phyloP scores from a whole-genome alignment of 2,113 vertebrate species.

The Indicator indicator region DNA sequence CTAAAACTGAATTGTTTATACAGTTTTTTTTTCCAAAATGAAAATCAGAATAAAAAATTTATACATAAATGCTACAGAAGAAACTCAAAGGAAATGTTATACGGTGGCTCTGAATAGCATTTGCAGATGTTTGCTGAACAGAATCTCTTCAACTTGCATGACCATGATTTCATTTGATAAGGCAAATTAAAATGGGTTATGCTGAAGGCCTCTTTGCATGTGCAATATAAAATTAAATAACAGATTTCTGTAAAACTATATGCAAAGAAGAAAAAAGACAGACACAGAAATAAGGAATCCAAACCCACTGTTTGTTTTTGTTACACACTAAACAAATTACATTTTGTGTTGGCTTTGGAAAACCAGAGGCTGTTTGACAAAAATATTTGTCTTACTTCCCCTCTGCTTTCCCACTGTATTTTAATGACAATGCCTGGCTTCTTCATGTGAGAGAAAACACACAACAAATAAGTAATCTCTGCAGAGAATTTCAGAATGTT shows the following conservation, averaged over 20 bases:
- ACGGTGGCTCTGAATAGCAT: neutral
- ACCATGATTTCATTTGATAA: constrained; percentile 48
- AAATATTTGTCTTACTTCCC: constrained; percentile 22
- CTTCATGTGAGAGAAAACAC: neutral
- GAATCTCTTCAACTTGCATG: constrained; percentile 40
- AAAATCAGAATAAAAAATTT: constrained; percentile 14
- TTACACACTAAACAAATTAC: constrained; percentile 1
- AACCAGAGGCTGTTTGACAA: neutral
- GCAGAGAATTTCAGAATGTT: neutral
- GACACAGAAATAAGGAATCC: constrained; percentile 13
- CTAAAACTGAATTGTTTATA: neutral
- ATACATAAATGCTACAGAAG: constrained; percentile 15
- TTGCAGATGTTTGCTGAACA: constrained; percentile 52
- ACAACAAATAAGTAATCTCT: neutral
- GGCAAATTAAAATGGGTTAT: constrained; percentile 24
- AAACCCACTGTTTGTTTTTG: constrained; percentile 27
- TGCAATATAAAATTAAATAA: constrained; percentile 46
- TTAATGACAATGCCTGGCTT: constrained; percentile 16
- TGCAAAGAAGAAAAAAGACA: constrained; percentile 48
- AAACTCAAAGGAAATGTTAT: constrained; percentile 49
- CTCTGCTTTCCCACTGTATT: neutral
- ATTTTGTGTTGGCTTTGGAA: constrained; percentile 32
- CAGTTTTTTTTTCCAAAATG: neutral
- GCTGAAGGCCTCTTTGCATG: constrained; percentile 46
- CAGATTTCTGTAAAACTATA: constrained; percentile 40